Percentiles rank a stretch among this genome's conserved stretches.
Evolutionary conservation across 2,113 vertebrate genomes (phyloP).

Genomic region (Grus americana): DNA sequence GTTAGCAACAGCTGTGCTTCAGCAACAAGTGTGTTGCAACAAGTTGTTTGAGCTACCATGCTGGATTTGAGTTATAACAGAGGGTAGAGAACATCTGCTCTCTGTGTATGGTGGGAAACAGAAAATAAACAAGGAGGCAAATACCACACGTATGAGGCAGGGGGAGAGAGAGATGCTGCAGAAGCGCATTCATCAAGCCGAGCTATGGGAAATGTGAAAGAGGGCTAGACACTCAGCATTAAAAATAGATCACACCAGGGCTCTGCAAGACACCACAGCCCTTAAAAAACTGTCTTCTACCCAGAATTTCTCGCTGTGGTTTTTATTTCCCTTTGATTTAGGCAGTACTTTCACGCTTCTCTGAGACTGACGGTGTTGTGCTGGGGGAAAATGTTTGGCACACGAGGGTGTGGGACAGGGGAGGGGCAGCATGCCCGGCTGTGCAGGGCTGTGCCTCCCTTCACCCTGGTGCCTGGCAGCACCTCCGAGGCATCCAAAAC

Average conservation of each 20-base stretch:
- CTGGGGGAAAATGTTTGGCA: neutral
- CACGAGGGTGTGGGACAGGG: neutral
- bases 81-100: neutral
- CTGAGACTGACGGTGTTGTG: neutral
- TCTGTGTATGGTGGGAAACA: neutral
- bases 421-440: neutral
- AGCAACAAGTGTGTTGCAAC: neutral
- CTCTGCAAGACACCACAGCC: neutral
- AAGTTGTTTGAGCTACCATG: neutral
- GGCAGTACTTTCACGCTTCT: neutral
- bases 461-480: neutral
- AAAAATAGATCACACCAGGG: neutral
- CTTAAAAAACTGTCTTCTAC: neutral
- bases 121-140: neutral
- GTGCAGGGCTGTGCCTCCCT: neutral
- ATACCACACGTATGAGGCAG: fast-evolving
- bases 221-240: neutral
- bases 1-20: neutral
- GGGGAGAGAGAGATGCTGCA: neutral
- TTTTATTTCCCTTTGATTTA: neutral
- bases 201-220: neutral
- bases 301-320: neutral
- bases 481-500: neutral
- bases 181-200: neutral
- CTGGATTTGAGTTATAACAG: neutral